Percentiles rank a stretch among this genome's conserved stretches.
Evolutionary conservation across 2,113 vertebrate genomes (phyloP).

Genomic region (Corvus moneduloides): DNA sequence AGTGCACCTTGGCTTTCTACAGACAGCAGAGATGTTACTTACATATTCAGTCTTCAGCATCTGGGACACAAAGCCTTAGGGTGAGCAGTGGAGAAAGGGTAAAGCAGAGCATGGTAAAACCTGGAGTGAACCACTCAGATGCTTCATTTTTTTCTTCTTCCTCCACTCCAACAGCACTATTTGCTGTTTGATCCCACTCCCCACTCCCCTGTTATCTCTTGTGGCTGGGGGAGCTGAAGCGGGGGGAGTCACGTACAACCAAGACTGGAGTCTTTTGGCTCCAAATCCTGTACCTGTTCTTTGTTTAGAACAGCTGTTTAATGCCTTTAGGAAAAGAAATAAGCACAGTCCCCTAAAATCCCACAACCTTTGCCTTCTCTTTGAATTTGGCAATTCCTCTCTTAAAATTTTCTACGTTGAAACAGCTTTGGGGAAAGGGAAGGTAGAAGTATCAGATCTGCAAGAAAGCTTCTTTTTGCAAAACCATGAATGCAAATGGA

Average conservation of each 20-base stretch:
- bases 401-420: not conserved
- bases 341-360: not conserved
- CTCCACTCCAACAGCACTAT: not conserved
- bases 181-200: not conserved
- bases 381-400: not conserved
- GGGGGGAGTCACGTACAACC: not conserved
- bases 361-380: not conserved
- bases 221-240: not conserved
- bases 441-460: not conserved
- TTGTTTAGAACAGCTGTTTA: not conserved
- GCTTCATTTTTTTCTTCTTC: not conserved
- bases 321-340: not conserved
- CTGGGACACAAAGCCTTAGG: not conserved
- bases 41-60: rapidly evolving
- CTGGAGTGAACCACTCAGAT: not conserved
- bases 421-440: not conserved
- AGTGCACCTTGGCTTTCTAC: not conserved
- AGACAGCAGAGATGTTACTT: not conserved
- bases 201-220: not conserved
- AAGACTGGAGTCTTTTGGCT: not conserved
- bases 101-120: not conserved
- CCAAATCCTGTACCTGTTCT: not conserved
- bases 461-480: not conserved
- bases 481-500: not conserved
- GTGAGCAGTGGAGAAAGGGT: not conserved